Evolutionary conservation across 2,888 invertebrate genomes (phyloP), one percentile per base, ranked within the genome.

Genomic region (Sarcophaga caerulescens): DNA sequence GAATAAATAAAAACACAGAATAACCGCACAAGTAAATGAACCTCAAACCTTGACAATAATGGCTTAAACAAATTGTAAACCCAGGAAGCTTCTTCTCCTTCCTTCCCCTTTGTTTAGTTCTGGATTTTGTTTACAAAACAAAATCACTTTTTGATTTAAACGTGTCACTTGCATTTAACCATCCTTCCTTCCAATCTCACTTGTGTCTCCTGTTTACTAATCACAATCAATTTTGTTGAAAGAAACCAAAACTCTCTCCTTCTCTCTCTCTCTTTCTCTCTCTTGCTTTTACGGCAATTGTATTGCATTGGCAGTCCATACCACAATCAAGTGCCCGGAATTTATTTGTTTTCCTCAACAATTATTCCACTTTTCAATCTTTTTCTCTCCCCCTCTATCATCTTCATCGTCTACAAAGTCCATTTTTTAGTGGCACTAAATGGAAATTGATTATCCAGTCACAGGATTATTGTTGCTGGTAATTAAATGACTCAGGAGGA

Each of bases 371-470:
- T n/a, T 82, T 82, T 77, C 77, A 70, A 59, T 65, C 52, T 71
- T 47, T 23, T 14, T 35, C 8, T 10, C 10, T 35, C 8, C 35
- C 10, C 35, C 35, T 10, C 1, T 1, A 25, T 35, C 35, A 1
- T 35, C 35, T 8, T 35, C 10, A 1, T 35, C 35, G 2, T 35
- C 35, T 8, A 8, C 2, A 10, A 35, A 17, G 17, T 52, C 52
- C 17, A 1, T 52, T 52, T 52, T 52, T 52, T 12, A 52, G 52
- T 52, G 52, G 17, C 17, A 52, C 10, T 86, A 81, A 86, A 77
- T 86, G 83, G 84, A 86, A 86, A 84, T 81, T 84, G 81, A 86
- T 86, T 84, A 81, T 21, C 76, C 69, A 86, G 74, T 81, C 81
- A 35, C 35, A 65, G 66, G 85, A 81, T 82, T 81, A 71, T 57